Evolutionary conservation across 2,113 vertebrate genomes (phyloP), one percentile per base, ranked within the genome.

Genomic region (Chauna torquata): DNA sequence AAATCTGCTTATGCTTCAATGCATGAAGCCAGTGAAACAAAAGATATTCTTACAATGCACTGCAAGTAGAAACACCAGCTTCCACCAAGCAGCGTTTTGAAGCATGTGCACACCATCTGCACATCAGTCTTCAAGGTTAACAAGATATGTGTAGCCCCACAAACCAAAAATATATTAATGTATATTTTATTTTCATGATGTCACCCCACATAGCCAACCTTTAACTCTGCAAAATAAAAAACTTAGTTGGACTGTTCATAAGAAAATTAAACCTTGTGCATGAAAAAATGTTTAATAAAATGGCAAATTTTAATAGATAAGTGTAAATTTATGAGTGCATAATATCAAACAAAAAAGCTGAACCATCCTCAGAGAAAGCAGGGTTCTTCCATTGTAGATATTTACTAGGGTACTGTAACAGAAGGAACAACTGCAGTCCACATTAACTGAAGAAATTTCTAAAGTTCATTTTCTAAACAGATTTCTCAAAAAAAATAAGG

Each of bases 281-380:
- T 97, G 96, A 97, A 98, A 98, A 92, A 97, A 97, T 79, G 95
- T 96, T 98, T 97, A 98, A 98, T 97, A 98, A 98, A 98, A 98
- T 98, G 98, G 98, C 98, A 98, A 98, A 97, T 97, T 98, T 97
- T 97, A 98, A 98, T 95, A 97, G 97, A 49, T 95, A 98, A 98
- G 97, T 98, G 96, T 98, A 97, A 98, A 98, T 98, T 95, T 92
- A 95, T 98, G 97, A 98, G 91, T 97, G 96, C 96, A 94, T 98
- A 98, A 98, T 97, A 98, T 91, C 97, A 98, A 98, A 98, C 92
- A 96, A 94, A 97, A 98, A 92, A 94, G 98, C 98, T 98, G 98
- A 98, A 98, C 98, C 98, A 98, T 98, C 96, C 95, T 97, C 98
- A 98, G 98, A 98, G 98, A 98, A 98, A 98, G 93, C 93, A 97